phyloP scores from a whole-genome alignment of 2,113 vertebrate species.

The Reinhardtius hippoglossoides region DNA sequence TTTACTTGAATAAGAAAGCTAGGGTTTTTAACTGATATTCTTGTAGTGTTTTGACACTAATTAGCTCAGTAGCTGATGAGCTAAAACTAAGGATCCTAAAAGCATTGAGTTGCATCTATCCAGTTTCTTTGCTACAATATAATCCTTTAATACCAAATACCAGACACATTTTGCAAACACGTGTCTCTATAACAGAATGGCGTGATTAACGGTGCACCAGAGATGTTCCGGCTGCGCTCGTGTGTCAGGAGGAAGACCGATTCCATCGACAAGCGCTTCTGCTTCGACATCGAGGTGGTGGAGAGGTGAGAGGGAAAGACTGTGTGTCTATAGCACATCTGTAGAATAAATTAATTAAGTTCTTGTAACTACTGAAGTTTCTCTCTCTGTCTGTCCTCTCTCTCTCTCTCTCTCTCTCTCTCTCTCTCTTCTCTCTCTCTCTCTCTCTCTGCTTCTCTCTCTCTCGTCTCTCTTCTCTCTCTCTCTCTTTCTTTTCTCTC shows the following conservation, averaged over 20 bases:
- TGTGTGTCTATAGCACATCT: not conserved
- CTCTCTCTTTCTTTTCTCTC: not conserved
- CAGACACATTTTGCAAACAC: not conserved
- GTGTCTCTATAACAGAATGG: constrained; percentile 83
- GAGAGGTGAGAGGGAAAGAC: constrained; percentile 85
- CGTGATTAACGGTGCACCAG: constrained; percentile 83
- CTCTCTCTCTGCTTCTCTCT: not conserved
- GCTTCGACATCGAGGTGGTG: constrained; percentile 96
- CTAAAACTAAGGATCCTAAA: too few relatives aligned
- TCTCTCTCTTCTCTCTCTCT: constrained; percentile 10
- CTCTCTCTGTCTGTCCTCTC: constrained; percentile 25
- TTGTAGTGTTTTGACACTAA: too few relatives aligned
- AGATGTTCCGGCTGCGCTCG: constrained; percentile 93
- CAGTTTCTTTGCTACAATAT: too few relatives aligned
- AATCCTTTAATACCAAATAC: too few relatives aligned
- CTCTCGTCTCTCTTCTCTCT: too few relatives aligned
- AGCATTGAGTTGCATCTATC: too few relatives aligned
- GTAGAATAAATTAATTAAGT: not conserved
- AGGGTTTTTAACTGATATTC: too few relatives aligned
- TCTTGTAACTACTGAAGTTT: not conserved
- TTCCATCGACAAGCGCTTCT: constrained; percentile 98
- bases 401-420: not conserved
- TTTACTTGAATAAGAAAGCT: too few relatives aligned
- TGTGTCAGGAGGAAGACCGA: constrained; percentile 96
- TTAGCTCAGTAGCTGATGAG: too few relatives aligned